phyloP scores from a whole-genome alignment of 1,140 invertebrate species.

The Bilobella aurantiaca region DNA sequence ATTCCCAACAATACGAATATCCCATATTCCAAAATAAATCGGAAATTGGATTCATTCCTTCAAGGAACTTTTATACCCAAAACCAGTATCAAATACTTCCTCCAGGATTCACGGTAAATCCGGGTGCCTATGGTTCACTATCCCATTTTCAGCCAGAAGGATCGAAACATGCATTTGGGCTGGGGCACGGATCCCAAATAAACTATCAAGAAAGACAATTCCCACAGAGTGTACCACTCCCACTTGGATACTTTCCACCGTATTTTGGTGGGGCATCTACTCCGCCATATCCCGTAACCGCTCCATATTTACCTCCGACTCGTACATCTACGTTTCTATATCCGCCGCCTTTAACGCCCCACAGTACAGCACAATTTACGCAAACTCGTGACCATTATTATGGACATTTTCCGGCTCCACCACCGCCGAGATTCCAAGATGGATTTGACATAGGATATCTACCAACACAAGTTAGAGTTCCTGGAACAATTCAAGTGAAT shows the following conservation, averaged over 20 bases:
- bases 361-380: neutral
- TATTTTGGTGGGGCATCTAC: neutral
- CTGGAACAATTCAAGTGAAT: slow-evolving; percentile 18
- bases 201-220: no score
- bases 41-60: neutral
- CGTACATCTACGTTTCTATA: no score
- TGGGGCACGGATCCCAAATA: neutral
- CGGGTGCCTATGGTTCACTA: neutral
- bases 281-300: neutral
- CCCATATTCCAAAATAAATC: neutral
- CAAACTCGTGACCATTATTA: neutral
- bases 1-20: neutral
- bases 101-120: neutral
- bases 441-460: slow-evolving; percentile 9
- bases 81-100: neutral
- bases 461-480: slow-evolving; percentile 25
- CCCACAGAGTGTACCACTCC: no score
- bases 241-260: neutral
- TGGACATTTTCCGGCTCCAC: neutral
- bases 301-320: neutral
- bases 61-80: neutral
- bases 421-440: neutral
- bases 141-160: neutral
- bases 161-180: no score
- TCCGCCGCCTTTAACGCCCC: no score